Evolutionary conservation across 1,140 invertebrate genomes (phyloP), one percentile per base, ranked within the genome.

Genomic region (Caenorhabditis remanei): DNA sequence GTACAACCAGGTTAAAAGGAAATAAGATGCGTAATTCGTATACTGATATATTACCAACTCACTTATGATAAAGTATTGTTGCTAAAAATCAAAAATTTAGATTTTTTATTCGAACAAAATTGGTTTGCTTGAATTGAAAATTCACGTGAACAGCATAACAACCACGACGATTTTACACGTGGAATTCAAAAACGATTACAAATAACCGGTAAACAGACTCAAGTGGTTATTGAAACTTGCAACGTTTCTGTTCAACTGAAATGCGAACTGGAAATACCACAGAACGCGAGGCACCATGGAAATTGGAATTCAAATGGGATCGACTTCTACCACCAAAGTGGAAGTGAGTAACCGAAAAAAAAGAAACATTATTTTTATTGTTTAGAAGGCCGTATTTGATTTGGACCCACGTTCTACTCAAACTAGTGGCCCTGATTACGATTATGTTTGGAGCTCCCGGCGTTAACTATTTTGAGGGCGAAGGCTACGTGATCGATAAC

Each of bases 231-330:
- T 5, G 56, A 58, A 21, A 16, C 56, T 63, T 7, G 24, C 61
- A 32, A 32, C 9, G 8, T 32, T 24, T 32, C 7, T 40, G 11
- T 19, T 32, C 8, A 13, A 40, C n/a, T 32, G 21, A 32, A 21
- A 63, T 63, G 61, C 19, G 61, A 24, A 63, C n/a, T 32, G 61
- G 61, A 32, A 63, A 63, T 40, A 63, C 61, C 24, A 63, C 61
- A 19, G 61, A 63, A 32, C 21, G 61, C 13, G 61, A 63, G n/a
- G 61, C 61, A 1, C 61, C 61, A 32, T 63, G 61, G 61, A 63
- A 63, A 63, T 13, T 63, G 19, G 61, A 63, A 32, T 32, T 63
- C 14, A 32, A 24, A 32, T 32, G 24, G 21, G 61, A 63, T 9
- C 21, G 61, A 63, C 24, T 63, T 21, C 24, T 13, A 13, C 61